These are phyloP conservation scores for Caretta caretta DNA, from an alignment of 2,113 vertebrate genomes.

Conservation along the genomic window DNA sequence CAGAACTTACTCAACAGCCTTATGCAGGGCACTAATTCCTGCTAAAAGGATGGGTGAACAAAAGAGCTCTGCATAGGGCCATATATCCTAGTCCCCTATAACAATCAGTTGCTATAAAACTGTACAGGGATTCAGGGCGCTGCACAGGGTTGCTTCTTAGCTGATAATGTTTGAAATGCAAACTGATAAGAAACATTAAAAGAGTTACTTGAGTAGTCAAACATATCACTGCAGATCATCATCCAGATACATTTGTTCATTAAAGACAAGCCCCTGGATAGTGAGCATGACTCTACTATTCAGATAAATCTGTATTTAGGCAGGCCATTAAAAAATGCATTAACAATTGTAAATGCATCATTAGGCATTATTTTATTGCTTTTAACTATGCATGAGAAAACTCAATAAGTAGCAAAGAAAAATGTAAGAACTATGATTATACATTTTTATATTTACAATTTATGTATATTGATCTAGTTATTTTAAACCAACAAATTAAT, in stretches of 20 bases:
- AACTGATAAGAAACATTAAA: slow-evolving; percentile 2
- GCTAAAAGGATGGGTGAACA: not conserved
- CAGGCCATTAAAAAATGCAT: slow-evolving; percentile 61
- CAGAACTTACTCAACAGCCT: not conserved
- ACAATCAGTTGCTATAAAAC: not conserved
- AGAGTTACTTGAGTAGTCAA: slow-evolving; percentile 8
- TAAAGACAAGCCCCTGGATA: slow-evolving; percentile 40
- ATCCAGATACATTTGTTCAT: slow-evolving; percentile 53
- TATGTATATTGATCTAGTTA: slow-evolving; percentile 31
- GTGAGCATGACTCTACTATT: slow-evolving; percentile 31
- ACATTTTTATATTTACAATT: slow-evolving; percentile 32
- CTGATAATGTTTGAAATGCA: slow-evolving; percentile 9
- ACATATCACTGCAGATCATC: slow-evolving; percentile 17
- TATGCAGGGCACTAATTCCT: not conserved
- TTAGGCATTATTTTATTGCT: slow-evolving; percentile 42
- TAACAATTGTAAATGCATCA: slow-evolving; percentile 61
- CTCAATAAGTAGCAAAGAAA: slow-evolving; percentile 50
- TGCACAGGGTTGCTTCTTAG: not conserved
- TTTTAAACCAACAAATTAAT: slow-evolving; percentile 43
- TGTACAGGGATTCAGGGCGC: not conserved
- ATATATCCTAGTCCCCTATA: not conserved
- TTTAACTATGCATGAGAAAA: slow-evolving; percentile 52
- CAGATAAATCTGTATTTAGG: slow-evolving; percentile 57
- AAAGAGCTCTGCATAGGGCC: not conserved
- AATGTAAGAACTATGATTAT: slow-evolving; percentile 41